Evolutionary conservation across 2,113 vertebrate genomes (phyloP).

Genomic region (Corythornis cristatus): DNA sequence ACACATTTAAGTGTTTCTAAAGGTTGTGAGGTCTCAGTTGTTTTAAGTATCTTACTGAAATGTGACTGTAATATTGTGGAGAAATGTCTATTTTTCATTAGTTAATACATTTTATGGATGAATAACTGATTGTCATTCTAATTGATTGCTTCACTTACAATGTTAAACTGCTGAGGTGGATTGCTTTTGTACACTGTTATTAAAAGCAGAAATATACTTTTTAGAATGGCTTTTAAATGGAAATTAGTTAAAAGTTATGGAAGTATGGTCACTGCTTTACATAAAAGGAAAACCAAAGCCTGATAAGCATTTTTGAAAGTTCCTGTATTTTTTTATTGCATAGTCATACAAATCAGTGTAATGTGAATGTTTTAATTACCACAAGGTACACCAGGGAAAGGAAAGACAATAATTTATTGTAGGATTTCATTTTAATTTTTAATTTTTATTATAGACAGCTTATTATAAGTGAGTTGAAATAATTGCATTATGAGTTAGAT

Average conservation of each 20-base stretch:
- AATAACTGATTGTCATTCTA: slow-evolving; percentile 49
- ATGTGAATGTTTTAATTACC: not conserved
- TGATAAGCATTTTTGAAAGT: not conserved
- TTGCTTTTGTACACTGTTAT: slow-evolving; percentile 11
- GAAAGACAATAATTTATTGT: not conserved
- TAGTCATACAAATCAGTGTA: not conserved
- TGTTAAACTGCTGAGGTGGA: slow-evolving; percentile 9
- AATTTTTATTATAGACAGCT: not conserved
- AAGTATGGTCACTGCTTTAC: not conserved
- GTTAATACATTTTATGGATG: slow-evolving; percentile 54
- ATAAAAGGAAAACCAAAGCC: not conserved
- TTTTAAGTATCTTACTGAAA: slow-evolving; percentile 39
- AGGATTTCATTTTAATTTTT: not conserved
- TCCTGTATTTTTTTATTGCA: not conserved
- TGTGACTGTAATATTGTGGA: slow-evolving; percentile 29
- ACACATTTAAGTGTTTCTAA: slow-evolving; percentile 43
- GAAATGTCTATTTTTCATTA: slow-evolving; percentile 42
- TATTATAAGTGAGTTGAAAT: not conserved
- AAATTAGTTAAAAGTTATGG: not conserved
- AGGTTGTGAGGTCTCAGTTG: slow-evolving; percentile 22
- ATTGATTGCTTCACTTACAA: slow-evolving; percentile 48
- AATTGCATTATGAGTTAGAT: not conserved
- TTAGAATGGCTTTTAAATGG: slow-evolving; percentile 9
- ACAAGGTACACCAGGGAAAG: not conserved
- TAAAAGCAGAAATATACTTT: not conserved